phyloP scores from a whole-genome alignment of 2,797 vertebrate species.

The Streptopelia turtur region DNA sequence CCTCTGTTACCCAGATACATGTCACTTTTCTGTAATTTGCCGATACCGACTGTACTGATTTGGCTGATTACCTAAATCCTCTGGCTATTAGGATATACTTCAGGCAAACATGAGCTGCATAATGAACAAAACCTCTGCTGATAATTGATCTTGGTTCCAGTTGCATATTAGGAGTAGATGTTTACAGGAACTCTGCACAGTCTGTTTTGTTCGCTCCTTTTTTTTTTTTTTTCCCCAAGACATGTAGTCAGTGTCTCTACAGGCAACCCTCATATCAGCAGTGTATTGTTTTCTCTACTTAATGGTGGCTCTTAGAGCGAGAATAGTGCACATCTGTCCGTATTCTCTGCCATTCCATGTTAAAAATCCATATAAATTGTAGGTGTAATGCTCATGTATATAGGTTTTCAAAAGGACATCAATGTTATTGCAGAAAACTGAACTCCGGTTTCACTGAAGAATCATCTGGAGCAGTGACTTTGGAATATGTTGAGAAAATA shows the following conservation, averaged over 20 bases:
- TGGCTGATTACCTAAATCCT: neutral
- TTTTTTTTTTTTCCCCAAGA: neutral
- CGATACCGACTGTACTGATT: neutral
- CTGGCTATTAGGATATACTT: neutral
- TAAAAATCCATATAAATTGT: neutral
- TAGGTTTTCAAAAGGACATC: neutral
- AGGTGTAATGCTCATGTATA: neutral
- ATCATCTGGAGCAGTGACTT: neutral
- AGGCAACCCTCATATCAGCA: neutral
- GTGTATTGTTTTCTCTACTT: neutral
- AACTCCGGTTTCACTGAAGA: neutral
- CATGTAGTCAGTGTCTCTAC: neutral
- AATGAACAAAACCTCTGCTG: neutral
- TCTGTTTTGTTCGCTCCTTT: neutral
- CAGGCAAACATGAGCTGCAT: neutral
- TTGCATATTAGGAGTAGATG: neutral
- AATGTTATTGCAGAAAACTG: neutral
- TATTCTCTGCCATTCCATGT: neutral
- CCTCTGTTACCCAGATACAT: neutral
- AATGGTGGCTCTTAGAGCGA: neutral
- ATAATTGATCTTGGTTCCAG: neutral
- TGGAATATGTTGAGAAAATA: neutral
- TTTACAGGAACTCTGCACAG: neutral
- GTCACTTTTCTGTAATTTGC: neutral
- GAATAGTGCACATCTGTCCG: neutral